A percentile compares a stretch with the other conserved stretches of the same genome.
phyloP scores from a whole-genome alignment of 2,113 vertebrate genomes.

The Andinoacara biseriatus region DNA sequence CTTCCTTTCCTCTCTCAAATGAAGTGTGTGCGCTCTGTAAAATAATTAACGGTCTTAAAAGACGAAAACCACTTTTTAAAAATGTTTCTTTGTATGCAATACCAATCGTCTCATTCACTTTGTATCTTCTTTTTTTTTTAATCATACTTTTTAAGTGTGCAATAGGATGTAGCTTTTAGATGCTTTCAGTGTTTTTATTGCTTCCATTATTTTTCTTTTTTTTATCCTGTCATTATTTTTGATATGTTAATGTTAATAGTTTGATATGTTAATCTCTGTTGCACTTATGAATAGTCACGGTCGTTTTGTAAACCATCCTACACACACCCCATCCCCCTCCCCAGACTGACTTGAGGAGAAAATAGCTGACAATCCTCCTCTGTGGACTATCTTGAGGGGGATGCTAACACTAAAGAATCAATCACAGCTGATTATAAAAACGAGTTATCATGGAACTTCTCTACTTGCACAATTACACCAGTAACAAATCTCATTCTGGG shows the following conservation, averaged over 20 bases:
- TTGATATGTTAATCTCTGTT: conserved; percentile 72
- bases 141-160: conserved; percentile 93
- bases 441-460: conserved; percentile 38
- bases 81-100: conserved; percentile 87
- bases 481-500: conserved; percentile 37
- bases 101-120: conserved; percentile 76
- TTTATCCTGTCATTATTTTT: conserved; percentile 53
- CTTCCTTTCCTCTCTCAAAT: conserved; percentile 46
- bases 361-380: conserved; percentile 72
- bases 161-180: conserved; percentile 94
- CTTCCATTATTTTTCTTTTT: conserved; percentile 64
- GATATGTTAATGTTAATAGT: conserved; percentile 67
- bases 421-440: conserved; percentile 29
- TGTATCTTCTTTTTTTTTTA: conserved; percentile 78
- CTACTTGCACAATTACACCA: conserved; percentile 67
- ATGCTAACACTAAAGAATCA: conserved; percentile 45
- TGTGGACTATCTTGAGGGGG: conserved; percentile 45
- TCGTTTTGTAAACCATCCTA: conserved; percentile 66
- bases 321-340: background rate
- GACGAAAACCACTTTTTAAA: conserved; percentile 82
- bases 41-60: conserved; percentile 86
- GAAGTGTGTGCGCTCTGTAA: conserved; percentile 81
- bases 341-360: conserved; percentile 48
- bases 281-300: conserved; percentile 77
- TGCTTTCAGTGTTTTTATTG: conserved; percentile 81